A percentile compares a stretch with the other conserved stretches of the same genome.
These are phyloP conservation scores for Dicrostonyx torquatus DNA, from an alignment of 2,797 vertebrate species.

Conservation along the genomic window DNA sequence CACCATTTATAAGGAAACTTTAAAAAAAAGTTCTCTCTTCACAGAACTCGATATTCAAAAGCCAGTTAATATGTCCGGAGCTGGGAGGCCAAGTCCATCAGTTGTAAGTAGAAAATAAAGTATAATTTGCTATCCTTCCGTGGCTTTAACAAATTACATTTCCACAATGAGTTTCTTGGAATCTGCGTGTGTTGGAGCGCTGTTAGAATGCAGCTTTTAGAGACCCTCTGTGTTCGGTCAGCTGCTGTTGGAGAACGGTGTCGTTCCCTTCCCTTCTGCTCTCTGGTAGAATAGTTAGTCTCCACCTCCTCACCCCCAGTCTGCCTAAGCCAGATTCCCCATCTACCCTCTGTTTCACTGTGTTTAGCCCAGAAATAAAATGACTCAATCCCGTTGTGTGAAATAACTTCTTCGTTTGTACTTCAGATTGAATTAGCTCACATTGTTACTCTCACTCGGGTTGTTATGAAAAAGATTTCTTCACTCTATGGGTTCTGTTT, in stretches of 20 bases:
- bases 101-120: slow-evolving; percentile 19
- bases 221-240: background rate
- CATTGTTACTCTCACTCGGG: slow-evolving; percentile 56
- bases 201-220: background rate
- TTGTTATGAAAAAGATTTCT: slow-evolving; percentile 47
- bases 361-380: slow-evolving; percentile 51
- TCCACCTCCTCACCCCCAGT: background rate
- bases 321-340: background rate
- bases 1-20: background rate
- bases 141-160: background rate
- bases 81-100: background rate
- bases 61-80: background rate
- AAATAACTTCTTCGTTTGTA: slow-evolving; percentile 61
- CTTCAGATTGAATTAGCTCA: slow-evolving; percentile 62
- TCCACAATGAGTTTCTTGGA: background rate
- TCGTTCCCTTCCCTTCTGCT: background rate
- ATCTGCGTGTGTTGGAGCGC: background rate
- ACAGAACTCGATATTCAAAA: slow-evolving; percentile 19
- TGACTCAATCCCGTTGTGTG: slow-evolving; percentile 8
- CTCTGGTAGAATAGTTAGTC: background rate
- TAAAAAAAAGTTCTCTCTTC: background rate
- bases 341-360: background rate
- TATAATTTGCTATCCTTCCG: background rate
- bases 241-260: background rate
- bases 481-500: slow-evolving; percentile 53